Base-by-base conservation (phyloP, 2,888 invertebrate species). In the Apamea epomidion region DNA sequence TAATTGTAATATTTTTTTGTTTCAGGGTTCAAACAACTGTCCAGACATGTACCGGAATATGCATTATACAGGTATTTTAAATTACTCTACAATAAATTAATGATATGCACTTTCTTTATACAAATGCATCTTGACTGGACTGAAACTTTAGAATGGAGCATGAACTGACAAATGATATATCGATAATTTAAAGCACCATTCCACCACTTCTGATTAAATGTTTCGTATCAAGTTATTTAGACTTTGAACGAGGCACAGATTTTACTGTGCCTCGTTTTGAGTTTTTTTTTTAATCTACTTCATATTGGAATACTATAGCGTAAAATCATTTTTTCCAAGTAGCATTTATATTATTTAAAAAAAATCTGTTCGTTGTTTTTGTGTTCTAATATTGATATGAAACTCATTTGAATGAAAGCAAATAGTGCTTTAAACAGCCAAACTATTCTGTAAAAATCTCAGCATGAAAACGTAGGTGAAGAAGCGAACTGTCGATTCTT, bases 1-100 rank as follows among this genome's bases (percentile, higher is more conserved):
- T 71, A 32, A 60, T 25, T 70, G 2, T 14, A 7, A 16, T 77
- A 3, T 18, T n/a, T 62, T 58, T 92, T 91, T 88, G 80, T 92
- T 91, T 3, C 95, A 97, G 97, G 94, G 94, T 18, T 94, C 96
- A 8, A 96, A 94, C 95, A 98, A 98, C 94, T 99, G 99, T 96
- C 98, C 99, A 73, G 98, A 98, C 90, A 99, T 99, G 99, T 98
- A 98, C 93, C 98, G 98, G 95, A 98, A 99, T 93, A 98, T 98
- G 98, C 98, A 98, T 93, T 99, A 99, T 94, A 98, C 98, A 97
- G 98, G 98, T 98, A 97, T 51, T 67, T 58, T 65, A 16, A 37
- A 71, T 29, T 3, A 21, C 7, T 29, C 21, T 62, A 18, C 29
- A 16, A 2, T 60, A 21, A n/a, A 32, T 32, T 51, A n/a, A 62